Evolutionary conservation across 2,888 invertebrate genomes (phyloP).

Genomic region (Erebia palarica): DNA sequence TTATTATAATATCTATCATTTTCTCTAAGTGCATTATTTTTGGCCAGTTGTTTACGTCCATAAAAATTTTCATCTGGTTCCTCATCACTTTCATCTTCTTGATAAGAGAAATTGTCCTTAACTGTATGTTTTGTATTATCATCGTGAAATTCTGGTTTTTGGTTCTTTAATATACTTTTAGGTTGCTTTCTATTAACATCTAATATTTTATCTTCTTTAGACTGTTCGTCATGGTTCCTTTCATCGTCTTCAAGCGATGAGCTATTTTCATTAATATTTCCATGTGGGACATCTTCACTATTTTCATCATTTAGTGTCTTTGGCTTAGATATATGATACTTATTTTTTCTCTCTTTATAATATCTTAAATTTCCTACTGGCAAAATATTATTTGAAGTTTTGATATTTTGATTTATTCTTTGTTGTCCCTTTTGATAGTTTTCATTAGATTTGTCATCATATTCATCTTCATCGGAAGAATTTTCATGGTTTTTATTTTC

Average conservation of each 20-base stretch:
- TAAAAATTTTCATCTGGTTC: conserved; percentile 9
- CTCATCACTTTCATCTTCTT: conserved; percentile 9
- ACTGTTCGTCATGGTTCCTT: background rate
- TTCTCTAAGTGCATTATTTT: conserved; percentile 1
- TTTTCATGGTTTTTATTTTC: conserved; percentile 2
- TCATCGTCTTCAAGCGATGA: conserved; percentile 10
- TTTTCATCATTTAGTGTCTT: background rate
- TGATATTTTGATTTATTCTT: conserved; percentile 3
- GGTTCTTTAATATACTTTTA: background rate
- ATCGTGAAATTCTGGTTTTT: conserved; percentile 24
- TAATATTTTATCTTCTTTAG: background rate
- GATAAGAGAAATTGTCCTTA: conserved; percentile 1
- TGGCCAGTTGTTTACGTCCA: conserved; percentile 1
- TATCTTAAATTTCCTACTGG: conserved; percentile 14
- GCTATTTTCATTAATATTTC: conserved; percentile 6
- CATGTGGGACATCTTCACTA: conserved; percentile 2
- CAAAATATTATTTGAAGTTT: background rate
- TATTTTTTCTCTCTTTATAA: conserved; percentile 12
- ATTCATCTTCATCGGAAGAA: conserved; percentile 7
- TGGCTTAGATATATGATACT: conserved; percentile 14
- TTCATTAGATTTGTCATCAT: conserved; percentile 1
- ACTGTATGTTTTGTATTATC: conserved; percentile 35
- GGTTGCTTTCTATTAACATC: background rate
- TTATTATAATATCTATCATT: conserved; percentile 11
- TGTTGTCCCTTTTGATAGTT: conserved; percentile 12